These are phyloP conservation scores for Eristalis intricaria DNA, from an alignment of 2,888 invertebrate genomes.

Conservation along the genomic window DNA sequence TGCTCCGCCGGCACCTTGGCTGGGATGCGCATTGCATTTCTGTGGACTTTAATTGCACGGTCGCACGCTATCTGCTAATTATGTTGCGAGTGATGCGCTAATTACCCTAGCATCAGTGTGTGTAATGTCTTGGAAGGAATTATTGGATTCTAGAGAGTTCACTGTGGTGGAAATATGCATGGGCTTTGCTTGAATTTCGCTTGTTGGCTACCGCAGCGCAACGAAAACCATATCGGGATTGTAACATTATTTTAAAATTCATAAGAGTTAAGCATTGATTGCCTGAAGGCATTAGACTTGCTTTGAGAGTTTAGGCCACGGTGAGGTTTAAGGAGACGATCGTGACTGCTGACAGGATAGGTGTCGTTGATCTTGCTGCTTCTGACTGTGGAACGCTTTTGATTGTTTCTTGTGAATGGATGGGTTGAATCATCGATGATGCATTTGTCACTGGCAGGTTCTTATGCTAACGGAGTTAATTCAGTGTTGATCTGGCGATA, in stretches of 20 bases:
- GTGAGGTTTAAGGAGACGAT: neutral
- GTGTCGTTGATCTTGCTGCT: neutral
- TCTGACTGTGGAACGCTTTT: too few relatives aligned
- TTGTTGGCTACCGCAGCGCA: slow-evolving; percentile 44
- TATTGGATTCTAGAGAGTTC: slow-evolving; percentile 66
- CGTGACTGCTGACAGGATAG: neutral
- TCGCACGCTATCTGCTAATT: slow-evolving; percentile 70
- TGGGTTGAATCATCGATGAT: too few relatives aligned
- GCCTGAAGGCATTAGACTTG: neutral
- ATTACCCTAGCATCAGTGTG: slow-evolving; percentile 52
- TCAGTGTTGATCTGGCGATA: too few relatives aligned
- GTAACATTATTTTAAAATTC: slow-evolving; percentile 25
- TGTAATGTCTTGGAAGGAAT: slow-evolving; percentile 61
- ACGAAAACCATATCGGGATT: slow-evolving; percentile 41
- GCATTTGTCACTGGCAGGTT: too few relatives aligned
- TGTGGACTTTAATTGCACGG: slow-evolving; percentile 63
- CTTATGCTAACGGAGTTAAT: too few relatives aligned
- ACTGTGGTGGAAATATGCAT: slow-evolving; percentile 51
- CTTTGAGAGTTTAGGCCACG: neutral
- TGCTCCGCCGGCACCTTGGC: slow-evolving; percentile 10
- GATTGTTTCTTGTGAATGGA: too few relatives aligned
- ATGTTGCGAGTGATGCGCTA: slow-evolving; percentile 66
- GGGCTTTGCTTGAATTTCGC: slow-evolving; percentile 12
- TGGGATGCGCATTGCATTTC: slow-evolving; percentile 52
- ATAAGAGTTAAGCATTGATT: slow-evolving; percentile 2